These are phyloP conservation scores for Clunio marinus DNA, from an alignment of 2,888 invertebrate genomes.

Conservation along the genomic window DNA sequence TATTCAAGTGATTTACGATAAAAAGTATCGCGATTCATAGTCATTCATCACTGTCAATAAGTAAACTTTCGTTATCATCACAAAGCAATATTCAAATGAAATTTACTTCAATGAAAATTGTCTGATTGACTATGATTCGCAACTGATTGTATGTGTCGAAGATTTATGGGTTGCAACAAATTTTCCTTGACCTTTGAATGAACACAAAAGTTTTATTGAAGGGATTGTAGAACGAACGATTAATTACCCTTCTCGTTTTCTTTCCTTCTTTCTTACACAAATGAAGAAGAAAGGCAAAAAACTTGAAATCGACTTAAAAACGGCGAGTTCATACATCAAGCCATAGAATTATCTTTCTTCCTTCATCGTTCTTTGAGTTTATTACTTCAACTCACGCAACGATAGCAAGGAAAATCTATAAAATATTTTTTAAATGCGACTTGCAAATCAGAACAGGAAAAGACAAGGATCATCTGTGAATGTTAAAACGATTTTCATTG, in stretches of 20 bases:
- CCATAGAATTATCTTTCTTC: slow-evolving; percentile 13
- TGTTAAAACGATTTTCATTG: background rate
- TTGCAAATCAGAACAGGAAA: slow-evolving; percentile 18
- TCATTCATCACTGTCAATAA: too few relatives aligned
- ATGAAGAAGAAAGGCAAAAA: background rate
- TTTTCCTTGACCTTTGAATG: too few relatives aligned
- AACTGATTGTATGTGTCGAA: background rate
- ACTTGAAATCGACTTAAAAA: background rate
- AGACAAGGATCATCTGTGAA: slow-evolving; percentile 17
- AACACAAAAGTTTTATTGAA: too few relatives aligned
- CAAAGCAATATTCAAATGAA: background rate
- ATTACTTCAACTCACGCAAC: background rate
- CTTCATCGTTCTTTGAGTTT: slow-evolving; percentile 3
- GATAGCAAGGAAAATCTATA: background rate
- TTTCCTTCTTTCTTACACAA: background rate
- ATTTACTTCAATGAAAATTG: background rate
- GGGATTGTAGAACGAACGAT: too few relatives aligned
- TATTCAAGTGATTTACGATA: too few relatives aligned
- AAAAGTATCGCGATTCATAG: too few relatives aligned
- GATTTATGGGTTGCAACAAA: background rate
- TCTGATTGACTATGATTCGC: background rate
- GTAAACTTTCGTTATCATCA: too few relatives aligned
- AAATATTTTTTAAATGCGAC: background rate
- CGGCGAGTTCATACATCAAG: background rate
- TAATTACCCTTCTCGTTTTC: too few relatives aligned